A percentile compares a stretch with the other conserved stretches of the same genome.
Evolutionary conservation across 2,888 invertebrate genomes (phyloP).

Genomic region (Deilephila porcellus): DNA sequence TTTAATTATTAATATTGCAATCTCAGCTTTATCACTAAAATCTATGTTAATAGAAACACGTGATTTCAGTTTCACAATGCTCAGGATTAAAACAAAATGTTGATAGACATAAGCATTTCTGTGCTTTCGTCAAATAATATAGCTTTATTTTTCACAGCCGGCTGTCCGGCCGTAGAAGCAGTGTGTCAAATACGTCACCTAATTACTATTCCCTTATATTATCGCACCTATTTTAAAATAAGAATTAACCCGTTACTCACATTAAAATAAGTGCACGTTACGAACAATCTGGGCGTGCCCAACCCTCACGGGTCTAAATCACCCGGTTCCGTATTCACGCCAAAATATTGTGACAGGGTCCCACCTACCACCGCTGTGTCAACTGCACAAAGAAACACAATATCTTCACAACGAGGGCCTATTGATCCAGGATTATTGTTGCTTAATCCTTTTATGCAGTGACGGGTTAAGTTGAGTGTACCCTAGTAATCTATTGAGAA

Average conservation of each 20-base stretch:
- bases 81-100: no score
- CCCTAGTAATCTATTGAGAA: background rate
- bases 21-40: no score
- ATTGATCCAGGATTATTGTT: conserved; percentile 7
- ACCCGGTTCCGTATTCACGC: conserved; percentile 37
- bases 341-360: conserved; percentile 65
- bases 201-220: no score
- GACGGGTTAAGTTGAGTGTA: background rate
- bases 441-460: conserved; percentile 2
- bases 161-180: no score
- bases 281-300: conserved; percentile 16
- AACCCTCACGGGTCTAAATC: conserved; percentile 37
- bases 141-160: no score
- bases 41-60: no score
- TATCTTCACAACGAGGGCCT: background rate
- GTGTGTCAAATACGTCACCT: no score
- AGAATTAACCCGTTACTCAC: background rate
- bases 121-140: no score
- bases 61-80: no score
- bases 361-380: conserved; percentile 40
- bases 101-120: no score
- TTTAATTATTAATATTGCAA: no score
- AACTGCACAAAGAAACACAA: conserved; percentile 39
- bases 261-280: conserved; percentile 21
- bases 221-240: no score